Evolutionary conservation across 2,113 vertebrate genomes (phyloP).

Genomic region (Anarrhichthys ocellatus): DNA sequence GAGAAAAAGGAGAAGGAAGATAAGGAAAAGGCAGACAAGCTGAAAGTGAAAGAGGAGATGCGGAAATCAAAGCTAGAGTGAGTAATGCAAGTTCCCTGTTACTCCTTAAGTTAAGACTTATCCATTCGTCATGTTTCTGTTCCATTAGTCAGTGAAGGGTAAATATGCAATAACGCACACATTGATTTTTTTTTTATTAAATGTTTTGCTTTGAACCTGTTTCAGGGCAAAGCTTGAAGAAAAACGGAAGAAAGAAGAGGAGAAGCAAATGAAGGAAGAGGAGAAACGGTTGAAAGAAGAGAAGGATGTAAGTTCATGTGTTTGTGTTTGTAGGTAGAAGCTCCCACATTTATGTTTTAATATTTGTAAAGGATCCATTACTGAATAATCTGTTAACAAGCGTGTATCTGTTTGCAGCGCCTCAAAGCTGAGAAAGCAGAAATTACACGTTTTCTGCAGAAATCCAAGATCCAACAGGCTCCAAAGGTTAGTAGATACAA

Average conservation of each 20-base stretch:
- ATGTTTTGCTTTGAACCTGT: slow-evolving; percentile 22
- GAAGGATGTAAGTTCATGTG: slow-evolving; percentile 87
- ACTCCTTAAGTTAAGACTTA: neutral
- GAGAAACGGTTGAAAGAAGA: slow-evolving; percentile 95
- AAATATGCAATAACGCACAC: neutral
- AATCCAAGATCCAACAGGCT: slow-evolving; percentile 91
- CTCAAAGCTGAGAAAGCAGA: slow-evolving; percentile 95
- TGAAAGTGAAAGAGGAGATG: slow-evolving; percentile 90
- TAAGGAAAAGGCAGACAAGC: slow-evolving; percentile 90
- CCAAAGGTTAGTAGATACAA: slow-evolving; percentile 87
- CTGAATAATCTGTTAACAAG: neutral
- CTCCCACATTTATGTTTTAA: neutral
- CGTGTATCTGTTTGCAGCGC: slow-evolving; percentile 81
- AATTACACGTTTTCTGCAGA: slow-evolving; percentile 96
- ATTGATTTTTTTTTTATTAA: neutral
- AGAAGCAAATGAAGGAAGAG: slow-evolving; percentile 91
- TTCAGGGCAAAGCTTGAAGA: slow-evolving; percentile 94
- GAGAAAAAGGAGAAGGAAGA: slow-evolving; percentile 93
- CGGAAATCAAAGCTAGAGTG: slow-evolving; percentile 93
- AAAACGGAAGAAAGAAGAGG: slow-evolving; percentile 96
- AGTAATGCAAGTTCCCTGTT: slow-evolving; percentile 65
- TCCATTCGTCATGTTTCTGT: neutral
- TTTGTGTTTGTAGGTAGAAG: neutral
- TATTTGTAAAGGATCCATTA: neutral
- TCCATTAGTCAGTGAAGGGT: neutral